These are phyloP conservation scores for Anguilla rostrata DNA, from an alignment of 2,113 vertebrate genomes.

Conservation along the genomic window DNA sequence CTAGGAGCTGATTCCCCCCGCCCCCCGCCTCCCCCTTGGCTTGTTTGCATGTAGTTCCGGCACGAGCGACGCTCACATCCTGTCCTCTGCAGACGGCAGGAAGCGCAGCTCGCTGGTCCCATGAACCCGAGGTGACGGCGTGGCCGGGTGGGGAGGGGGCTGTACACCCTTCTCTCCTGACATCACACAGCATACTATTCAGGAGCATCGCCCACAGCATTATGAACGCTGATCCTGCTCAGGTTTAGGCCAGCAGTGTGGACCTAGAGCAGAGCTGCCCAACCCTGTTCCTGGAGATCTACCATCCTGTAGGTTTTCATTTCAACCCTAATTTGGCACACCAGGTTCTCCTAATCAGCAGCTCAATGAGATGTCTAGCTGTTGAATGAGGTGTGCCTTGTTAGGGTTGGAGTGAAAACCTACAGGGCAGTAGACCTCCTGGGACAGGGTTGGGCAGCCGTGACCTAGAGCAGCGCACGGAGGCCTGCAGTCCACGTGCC, in stretches of 20 bases:
- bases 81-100: not conserved
- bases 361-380: too few relatives aligned
- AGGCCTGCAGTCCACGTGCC: not conserved
- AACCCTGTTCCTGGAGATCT: too few relatives aligned
- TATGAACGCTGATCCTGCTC: not conserved
- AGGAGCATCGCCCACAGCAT: not conserved
- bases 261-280: too few relatives aligned
- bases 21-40: not conserved
- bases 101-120: not conserved
- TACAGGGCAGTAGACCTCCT: too few relatives aligned
- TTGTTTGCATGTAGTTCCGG: not conserved
- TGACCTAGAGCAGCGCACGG: too few relatives aligned
- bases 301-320: too few relatives aligned
- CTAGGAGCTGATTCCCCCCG: not conserved
- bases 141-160: not conserved
- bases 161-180: not conserved
- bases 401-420: too few relatives aligned
- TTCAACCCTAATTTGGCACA: too few relatives aligned
- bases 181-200: not conserved
- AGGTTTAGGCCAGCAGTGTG: not conserved
- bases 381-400: too few relatives aligned
- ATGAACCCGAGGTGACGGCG: too few relatives aligned
- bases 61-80: not conserved
- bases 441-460: too few relatives aligned
- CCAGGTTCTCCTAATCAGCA: too few relatives aligned